Conservation (phyloP, 2,888 invertebrate genomes). For the Hartigia nigra region DNA sequence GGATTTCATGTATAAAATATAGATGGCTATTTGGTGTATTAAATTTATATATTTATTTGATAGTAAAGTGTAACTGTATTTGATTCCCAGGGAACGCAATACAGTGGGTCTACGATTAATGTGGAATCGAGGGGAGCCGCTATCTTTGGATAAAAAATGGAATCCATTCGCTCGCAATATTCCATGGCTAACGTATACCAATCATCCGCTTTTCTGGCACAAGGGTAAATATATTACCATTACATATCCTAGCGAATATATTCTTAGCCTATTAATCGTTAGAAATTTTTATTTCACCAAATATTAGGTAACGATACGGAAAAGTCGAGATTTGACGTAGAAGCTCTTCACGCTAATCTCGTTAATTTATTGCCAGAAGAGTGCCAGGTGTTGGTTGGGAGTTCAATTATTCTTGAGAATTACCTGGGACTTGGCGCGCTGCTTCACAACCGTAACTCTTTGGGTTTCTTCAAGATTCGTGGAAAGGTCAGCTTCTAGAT, state of each 20-base stretch:
- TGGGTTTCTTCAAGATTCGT: conserved; percentile 89
- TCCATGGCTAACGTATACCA: conserved; percentile 82
- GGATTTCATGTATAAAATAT: not conserved
- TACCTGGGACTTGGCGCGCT: conserved; percentile 84
- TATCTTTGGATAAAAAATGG: conserved; percentile 80
- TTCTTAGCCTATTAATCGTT: not conserved
- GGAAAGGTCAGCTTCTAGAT: conserved; percentile 84
- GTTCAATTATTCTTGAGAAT: conserved; percentile 81
- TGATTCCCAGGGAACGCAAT: conserved; percentile 73
- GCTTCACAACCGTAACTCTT: conserved; percentile 83
- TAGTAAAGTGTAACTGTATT: not conserved
- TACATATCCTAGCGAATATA: not conserved
- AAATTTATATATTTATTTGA: not conserved
- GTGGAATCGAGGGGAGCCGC: conserved; percentile 81
- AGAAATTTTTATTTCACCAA: not conserved
- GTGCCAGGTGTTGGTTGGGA: conserved; percentile 71
- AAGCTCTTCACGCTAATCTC: conserved; percentile 50
- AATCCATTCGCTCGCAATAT: conserved; percentile 85
- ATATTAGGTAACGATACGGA: conserved; percentile 46
- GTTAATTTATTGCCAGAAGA: conserved; percentile 56
- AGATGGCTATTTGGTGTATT: not conserved
- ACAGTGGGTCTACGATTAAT: conserved; percentile 80
- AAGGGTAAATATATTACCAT: conserved; percentile 69
- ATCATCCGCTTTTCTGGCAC: conserved; percentile 82
- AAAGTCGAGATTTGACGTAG: conserved; percentile 52